phyloP scores from a whole-genome alignment of 2,888 invertebrate species.

The Pachymerium ferrugineum region DNA sequence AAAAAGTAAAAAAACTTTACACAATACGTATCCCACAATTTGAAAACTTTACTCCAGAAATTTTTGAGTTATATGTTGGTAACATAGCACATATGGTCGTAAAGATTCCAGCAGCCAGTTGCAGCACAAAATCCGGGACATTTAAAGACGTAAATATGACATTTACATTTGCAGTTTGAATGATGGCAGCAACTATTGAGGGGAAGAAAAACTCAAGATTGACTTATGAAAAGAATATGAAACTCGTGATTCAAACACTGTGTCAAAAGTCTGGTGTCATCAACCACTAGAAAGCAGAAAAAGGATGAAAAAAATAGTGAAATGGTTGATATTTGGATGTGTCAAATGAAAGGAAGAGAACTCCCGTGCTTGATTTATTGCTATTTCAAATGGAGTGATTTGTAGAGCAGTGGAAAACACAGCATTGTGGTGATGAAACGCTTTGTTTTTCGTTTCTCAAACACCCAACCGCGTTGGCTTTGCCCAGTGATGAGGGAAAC shows the following conservation, averaged over 20 bases:
- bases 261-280: neutral
- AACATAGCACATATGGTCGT: neutral
- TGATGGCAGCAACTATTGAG: neutral
- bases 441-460: conserved; percentile 7
- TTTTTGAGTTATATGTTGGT: neutral
- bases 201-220: neutral
- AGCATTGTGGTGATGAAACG: conserved; percentile 23
- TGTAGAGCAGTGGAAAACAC: conserved; percentile 11
- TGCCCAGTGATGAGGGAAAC: conserved; percentile 4
- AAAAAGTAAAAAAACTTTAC: neutral
- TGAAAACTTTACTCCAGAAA: neutral
- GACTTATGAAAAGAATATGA: neutral
- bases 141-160: conserved; percentile 12
- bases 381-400: conserved; percentile 12
- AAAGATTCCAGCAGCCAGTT: neutral
- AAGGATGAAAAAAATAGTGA: neutral
- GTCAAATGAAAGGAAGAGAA: conserved; percentile 13
- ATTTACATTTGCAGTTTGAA: conserved; percentile 16
- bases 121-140: neutral
- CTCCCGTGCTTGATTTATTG: neutral
- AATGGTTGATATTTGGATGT: conserved; percentile 1
- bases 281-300: neutral
- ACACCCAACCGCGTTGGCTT: conserved; percentile 16
- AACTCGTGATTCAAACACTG: neutral
- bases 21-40: neutral